Base-by-base conservation (phyloP, 2,888 invertebrate genomes). In the Drosophila testacea region DNA sequence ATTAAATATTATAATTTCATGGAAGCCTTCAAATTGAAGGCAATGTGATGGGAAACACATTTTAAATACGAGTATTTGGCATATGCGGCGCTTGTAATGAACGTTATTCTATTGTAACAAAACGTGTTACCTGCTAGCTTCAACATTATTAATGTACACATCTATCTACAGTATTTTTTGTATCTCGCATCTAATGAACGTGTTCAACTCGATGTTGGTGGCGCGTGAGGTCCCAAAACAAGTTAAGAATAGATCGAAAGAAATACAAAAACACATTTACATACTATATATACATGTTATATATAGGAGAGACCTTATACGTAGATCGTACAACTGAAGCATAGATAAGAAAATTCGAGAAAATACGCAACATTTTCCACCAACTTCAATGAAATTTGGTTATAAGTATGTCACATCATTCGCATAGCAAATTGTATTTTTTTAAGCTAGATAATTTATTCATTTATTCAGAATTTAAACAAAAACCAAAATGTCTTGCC, bases 1-100 rank as follows among this genome's bases (percentile, higher is more conserved):
- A 86, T 77, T 80, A 86, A 83, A 69, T 80, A 86, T 81, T 71
- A 63, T 80, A 80, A 81, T 75, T 83, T 69, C 70, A 77, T 65
- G 62, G 55, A 81, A 81, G 82, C 75, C 84, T 84, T 81, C 82
- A 67, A 54, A 50, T 38, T 80, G 81, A 81, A 71, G 86, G 77
- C 80, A 50, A 63, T 46, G 65, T 65, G 73, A 68, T 81, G 81
- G 80, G 81, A 81, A 81, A 65, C 32, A 54, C 39, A 54, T 70
- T 70, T 62, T 46, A 52, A 32, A 42, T 51, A 57, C 56, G 42
- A 39, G 28, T 22, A 32, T 27, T 11, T 22, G 34, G 16, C 54
- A 39, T 28, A 36, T 44, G 22, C 28, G 6, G 51, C 27, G 22
- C 16, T 32, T 47, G 76, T 32, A 46, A 61, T 70, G 41, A 57